phyloP scores from a whole-genome alignment of 2,888 invertebrate species.

The Andrena hattorfiana region DNA sequence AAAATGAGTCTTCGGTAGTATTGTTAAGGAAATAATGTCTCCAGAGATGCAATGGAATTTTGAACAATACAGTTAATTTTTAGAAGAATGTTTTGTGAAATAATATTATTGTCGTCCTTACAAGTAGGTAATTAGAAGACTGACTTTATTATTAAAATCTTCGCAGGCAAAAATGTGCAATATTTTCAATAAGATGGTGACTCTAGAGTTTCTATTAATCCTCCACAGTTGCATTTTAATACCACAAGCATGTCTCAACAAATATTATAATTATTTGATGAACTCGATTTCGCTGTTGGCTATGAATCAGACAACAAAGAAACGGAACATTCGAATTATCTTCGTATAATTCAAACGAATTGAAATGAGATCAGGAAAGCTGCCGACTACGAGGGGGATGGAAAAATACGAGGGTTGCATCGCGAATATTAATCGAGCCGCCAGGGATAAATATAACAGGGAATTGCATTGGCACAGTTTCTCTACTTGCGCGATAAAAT shows the following conservation, averaged over 20 bases:
- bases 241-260: neutral
- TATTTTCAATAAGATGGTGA: neutral
- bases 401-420: constrained; percentile 32
- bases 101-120: too few relatives aligned
- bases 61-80: too few relatives aligned
- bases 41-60: too few relatives aligned
- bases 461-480: constrained; percentile 1
- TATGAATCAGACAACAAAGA: too few relatives aligned
- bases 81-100: too few relatives aligned
- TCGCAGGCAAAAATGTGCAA: neutral
- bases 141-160: neutral
- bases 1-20: too few relatives aligned
- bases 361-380: constrained; percentile 10
- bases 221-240: neutral
- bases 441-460: constrained; percentile 34
- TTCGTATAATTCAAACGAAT: constrained; percentile 45
- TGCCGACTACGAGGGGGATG: neutral
- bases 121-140: too few relatives aligned
- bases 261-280: neutral
- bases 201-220: neutral
- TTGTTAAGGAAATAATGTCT: too few relatives aligned
- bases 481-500: constrained; percentile 21
- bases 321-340: constrained; percentile 4
- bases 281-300: neutral
- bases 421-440: constrained; percentile 39